Evolutionary conservation across 2,797 vertebrate species (phyloP).

Genomic region (Neoniphon sammara): DNA sequence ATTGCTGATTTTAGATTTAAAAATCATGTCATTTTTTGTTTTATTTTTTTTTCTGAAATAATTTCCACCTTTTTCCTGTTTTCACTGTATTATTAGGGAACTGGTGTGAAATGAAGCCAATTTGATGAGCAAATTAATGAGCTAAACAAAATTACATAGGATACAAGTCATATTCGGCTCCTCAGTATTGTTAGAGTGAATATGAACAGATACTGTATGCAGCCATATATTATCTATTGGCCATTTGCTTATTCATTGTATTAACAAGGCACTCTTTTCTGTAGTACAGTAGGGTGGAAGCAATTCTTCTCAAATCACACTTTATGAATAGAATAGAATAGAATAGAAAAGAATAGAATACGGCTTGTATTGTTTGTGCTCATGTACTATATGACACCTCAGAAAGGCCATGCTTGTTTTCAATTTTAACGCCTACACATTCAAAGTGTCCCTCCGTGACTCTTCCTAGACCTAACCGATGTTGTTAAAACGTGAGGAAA

Average conservation of each 20-base stretch:
- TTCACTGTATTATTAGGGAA: background rate
- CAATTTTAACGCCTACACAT: too few species aligned
- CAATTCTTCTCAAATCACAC: too few species aligned
- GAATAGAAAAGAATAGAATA: too few species aligned
- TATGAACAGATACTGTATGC: background rate
- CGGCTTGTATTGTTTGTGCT: too few species aligned
- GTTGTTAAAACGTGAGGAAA: too few species aligned
- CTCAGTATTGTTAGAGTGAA: background rate
- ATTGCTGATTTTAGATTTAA: background rate
- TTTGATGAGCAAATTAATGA: background rate
- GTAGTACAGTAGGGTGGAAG: too few species aligned
- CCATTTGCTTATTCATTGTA: background rate
- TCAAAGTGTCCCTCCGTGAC: too few species aligned
- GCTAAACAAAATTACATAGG: background rate
- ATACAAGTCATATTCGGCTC: background rate
- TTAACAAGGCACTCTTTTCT: too few species aligned
- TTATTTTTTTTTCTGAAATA: background rate
- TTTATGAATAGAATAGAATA: too few species aligned
- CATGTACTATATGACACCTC: too few species aligned
- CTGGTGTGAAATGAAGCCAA: background rate
- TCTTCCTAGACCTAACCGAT: too few species aligned
- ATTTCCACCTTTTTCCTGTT: background rate
- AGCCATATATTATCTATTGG: background rate
- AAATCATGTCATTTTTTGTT: background rate
- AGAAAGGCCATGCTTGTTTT: too few species aligned